Base-by-base conservation (phyloP, 2,888 invertebrate species). In the Cheilosia urbana region DNA sequence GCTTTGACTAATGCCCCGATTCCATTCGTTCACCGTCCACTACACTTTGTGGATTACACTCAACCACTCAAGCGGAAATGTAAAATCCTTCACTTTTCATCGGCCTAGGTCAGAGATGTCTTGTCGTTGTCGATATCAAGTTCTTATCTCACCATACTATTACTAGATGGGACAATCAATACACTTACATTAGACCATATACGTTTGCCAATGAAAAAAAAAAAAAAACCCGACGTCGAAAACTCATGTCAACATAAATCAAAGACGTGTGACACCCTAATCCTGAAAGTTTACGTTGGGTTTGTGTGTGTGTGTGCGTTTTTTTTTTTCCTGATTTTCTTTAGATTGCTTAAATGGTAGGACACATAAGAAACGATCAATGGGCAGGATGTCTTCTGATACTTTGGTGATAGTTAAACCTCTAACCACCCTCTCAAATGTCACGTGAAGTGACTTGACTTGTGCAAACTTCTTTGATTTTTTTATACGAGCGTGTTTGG, bases 241-340 rank as follows among this genome's bases (percentile, higher is more conserved):
- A 76, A 77, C 85, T 76, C 85, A 85, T 81, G 85, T 85, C 85
- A 85, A 85, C 85, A 85, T 85, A 85, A 85, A 85, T 85, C 85
- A 85, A 81, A 76, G 85, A 85, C 75, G 81, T 85, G 85, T 81
- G 85, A 85, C 85, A 85, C 85, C 85, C 85, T 85, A 85, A 85
- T 85, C 85, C 85, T 77, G 81, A 81, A 85, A 85, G 66, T 85
- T 85, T 85, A 85, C 77, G 85, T 81, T 66, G 72, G 66, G 49
- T 72, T n/a, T n/a, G n/a, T n/a, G n/a, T n/a, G n/a, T n/a, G n/a
- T n/a, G n/a, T n/a, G n/a, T n/a, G n/a, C n/a, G 71, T 57, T 58
- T 58, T 63, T 60, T 78, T 68, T 78, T 60, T 55, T 66, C 49
- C 37, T 80, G 76, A 85, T 76, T 85, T 85, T 51, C 66, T 76